Base-by-base conservation (phyloP, 2,797 vertebrate genomes). In the Hoplostethus atlanticus region DNA sequence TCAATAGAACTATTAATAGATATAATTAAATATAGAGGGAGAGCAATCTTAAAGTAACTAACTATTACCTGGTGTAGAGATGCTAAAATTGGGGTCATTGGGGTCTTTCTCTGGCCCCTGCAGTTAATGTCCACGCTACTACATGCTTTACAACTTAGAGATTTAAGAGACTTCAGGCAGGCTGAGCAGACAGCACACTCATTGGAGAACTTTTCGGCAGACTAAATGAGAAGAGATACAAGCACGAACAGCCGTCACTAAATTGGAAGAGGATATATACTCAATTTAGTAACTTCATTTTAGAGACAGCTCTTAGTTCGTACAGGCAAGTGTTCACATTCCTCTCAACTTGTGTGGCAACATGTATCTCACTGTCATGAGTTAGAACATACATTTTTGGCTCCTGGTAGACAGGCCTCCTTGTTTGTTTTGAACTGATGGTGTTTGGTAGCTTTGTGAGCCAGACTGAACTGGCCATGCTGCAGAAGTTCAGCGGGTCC, bases 11-110 rank as follows among this genome's bases (percentile, higher is more conserved):
- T 31, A 21, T 62, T 4, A 55, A 42, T 46, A 40, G 13, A 31
- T 25, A 34, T 30, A 6, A 12, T 6, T 12, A 15, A 46, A 9
- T 15, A 5, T 30, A 44, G 44, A 44, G 13, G 28, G 28, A 9
- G 13, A 46, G 3, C 44, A 46, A 46, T 13, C 12, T 46, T 15
- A 13, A 15, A 5, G 4, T 46, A 9, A 28, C 4, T 11, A 21
- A 17, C 54, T 63, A 13, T 2, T 55, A 38, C 51, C 34, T 6
- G 36, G 31, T 56, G 42, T n/a, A 63, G 17, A 58, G 74, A 58
- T 76, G 55, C 67, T 78, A 17, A 51, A 36, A 44, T 40, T 64
- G 48, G 38, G 70, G 73, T 17, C 73, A 77, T 68, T n/a, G n/a
- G n/a, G n/a, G 74, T 80, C 72, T 15, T 46, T 13, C 15, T 13